Evolutionary conservation across 2,113 vertebrate species (phyloP).

Genomic region (Phainopepla nitens): DNA sequence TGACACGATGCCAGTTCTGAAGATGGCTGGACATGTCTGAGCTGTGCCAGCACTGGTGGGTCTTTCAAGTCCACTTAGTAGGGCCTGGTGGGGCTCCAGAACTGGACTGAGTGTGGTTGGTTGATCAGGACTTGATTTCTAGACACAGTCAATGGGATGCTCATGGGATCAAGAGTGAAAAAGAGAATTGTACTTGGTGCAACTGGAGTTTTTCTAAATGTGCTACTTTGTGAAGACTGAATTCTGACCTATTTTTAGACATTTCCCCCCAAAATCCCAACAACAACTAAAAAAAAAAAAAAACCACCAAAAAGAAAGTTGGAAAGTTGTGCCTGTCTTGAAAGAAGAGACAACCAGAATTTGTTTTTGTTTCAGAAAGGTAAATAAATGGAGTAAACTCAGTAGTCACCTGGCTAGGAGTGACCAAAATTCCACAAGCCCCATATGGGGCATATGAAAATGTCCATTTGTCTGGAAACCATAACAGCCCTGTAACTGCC

Average conservation of each 20-base stretch:
- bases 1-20: not conserved
- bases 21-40: not conserved
- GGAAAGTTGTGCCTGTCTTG: not conserved
- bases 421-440: not conserved
- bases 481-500: not conserved
- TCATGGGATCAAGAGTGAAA: not conserved
- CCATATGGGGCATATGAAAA: not conserved
- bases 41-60: not conserved
- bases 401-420: not conserved
- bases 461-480: not conserved
- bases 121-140: not conserved
- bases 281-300: not conserved
- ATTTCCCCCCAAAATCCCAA: accelerated
- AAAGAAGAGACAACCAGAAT: not conserved
- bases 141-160: not conserved
- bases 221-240: not conserved
- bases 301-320: accelerated
- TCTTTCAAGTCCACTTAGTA: not conserved
- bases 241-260: not conserved
- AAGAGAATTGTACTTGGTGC: not conserved
- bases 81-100: not conserved
- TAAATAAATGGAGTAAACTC: not conserved
- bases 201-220: not conserved
- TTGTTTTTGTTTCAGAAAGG: not conserved
- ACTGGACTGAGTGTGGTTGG: not conserved